Percentiles rank a stretch among this genome's conserved stretches.
phyloP scores from a whole-genome alignment of 2,113 vertebrate genomes.

The Mormyrus lacerda region DNA sequence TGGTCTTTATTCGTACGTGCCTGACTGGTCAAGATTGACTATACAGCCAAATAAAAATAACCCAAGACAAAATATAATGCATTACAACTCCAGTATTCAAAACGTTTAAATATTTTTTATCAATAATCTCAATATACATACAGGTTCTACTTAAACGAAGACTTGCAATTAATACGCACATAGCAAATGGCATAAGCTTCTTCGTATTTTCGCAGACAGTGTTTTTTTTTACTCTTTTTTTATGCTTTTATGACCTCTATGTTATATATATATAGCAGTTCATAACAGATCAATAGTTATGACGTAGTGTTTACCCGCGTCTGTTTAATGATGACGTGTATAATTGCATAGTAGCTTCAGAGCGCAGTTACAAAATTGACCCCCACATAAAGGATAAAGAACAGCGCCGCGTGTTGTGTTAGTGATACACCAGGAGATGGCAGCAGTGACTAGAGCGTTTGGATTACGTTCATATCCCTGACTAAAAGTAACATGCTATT shows the following conservation, averaged over 20 bases:
- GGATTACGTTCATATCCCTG: not conserved
- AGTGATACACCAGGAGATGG: not conserved
- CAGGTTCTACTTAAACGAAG: not conserved
- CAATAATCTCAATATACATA: not conserved
- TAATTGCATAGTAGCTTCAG: not conserved
- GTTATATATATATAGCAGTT: not conserved
- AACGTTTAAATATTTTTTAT: not conserved
- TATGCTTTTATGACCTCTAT: not conserved
- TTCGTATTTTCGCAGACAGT: not conserved
- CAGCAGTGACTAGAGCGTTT: not conserved
- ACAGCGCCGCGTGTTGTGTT: not conserved
- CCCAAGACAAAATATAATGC: not conserved
- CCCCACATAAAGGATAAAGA: not conserved
- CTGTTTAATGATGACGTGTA: not conserved
- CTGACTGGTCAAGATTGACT: not conserved
- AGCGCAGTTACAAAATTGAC: not conserved
- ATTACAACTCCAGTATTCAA: not conserved
- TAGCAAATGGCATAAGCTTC: not conserved
- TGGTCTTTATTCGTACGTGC: not conserved
- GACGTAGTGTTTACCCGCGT: not conserved
- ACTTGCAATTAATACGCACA: not conserved
- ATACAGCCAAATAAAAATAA: not conserved
- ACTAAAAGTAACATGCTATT: slow-evolving; percentile 27
- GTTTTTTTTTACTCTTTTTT: not conserved
- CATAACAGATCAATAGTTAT: not conserved